Percentiles rank a stretch among this genome's conserved stretches.
These are phyloP conservation scores for Platycnemis pennipes DNA, from an alignment of 2,888 invertebrate genomes.

Conservation along the genomic window DNA sequence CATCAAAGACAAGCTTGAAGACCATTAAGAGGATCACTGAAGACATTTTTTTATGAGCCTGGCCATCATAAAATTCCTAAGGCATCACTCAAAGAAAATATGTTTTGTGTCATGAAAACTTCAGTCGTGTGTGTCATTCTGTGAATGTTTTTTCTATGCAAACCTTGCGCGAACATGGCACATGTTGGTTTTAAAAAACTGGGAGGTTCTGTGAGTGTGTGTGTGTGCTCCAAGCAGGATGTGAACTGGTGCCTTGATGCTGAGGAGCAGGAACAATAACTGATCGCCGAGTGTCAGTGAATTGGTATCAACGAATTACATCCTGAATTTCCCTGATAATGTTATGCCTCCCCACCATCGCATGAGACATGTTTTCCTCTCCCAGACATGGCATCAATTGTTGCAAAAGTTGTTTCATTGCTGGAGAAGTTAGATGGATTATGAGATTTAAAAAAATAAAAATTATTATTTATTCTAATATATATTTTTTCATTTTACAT, in stretches of 20 bases:
- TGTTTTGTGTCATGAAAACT: conserved; percentile 37
- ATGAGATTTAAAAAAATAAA: conserved; percentile 58
- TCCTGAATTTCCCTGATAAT: conserved; percentile 33
- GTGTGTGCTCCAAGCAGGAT: conserved; percentile 43
- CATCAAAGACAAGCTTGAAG: conserved; percentile 28
- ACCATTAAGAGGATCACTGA: not conserved
- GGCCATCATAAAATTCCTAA: not conserved
- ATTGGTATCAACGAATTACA: conserved; percentile 53
- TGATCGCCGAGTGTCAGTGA: conserved; percentile 39
- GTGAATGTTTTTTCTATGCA: conserved; percentile 33
- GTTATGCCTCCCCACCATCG: conserved; percentile 61
- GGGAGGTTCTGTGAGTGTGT: conserved; percentile 19
- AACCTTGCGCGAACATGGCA: conserved; percentile 12
- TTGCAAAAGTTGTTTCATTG: conserved; percentile 60
- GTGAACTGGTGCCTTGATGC: conserved; percentile 51
- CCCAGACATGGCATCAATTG: conserved; percentile 58
- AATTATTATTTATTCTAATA: conserved; percentile 65
- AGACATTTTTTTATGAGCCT: conserved; percentile 6
- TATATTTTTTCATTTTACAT: too few species aligned
- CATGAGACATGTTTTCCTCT: conserved; percentile 41
- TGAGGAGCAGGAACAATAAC: conserved; percentile 10
- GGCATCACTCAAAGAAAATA: conserved; percentile 7
- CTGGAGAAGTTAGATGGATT: conserved; percentile 35
- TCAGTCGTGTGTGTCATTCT: not conserved
- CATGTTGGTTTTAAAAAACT: not conserved